Evolutionary conservation across 92 coral and sea anemone genomes (phyloP).

Genomic region (Heliopora coerulea): DNA sequence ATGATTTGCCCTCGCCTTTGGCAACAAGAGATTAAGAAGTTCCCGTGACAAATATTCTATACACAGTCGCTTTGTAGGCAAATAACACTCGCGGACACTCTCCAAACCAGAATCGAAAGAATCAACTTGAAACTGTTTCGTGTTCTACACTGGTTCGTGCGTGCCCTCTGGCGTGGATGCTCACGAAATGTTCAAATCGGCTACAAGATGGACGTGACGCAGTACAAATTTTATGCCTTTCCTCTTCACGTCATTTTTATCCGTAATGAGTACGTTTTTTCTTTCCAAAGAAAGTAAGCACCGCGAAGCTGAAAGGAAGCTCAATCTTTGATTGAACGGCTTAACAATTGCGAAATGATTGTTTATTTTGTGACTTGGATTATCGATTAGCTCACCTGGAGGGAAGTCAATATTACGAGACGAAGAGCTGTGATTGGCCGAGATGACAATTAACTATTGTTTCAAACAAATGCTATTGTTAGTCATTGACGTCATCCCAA

Average conservation of each 20-base stretch:
- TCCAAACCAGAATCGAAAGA: no score
- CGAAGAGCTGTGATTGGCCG: slow-evolving; percentile 19
- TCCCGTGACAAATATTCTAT: neutral
- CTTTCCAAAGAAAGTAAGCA: no score
- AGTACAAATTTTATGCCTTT: no score
- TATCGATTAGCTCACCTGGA: slow-evolving; percentile 28
- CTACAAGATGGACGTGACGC: no score
- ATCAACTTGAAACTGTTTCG: neutral
- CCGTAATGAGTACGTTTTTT: no score
- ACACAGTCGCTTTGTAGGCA: neutral
- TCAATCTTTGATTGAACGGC: neutral
- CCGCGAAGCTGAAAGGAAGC: no score
- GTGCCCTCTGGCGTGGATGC: no score
- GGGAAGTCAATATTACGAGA: neutral
- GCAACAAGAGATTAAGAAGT: neutral
- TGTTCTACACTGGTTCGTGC: neutral
- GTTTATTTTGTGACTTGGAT: slow-evolving; percentile 23
- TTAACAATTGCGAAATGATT: slow-evolving; percentile 19
- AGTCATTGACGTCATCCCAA: slow-evolving; percentile 17
- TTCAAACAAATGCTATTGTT: slow-evolving; percentile 33
- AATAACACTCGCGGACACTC: no score
- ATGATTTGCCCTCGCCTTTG: neutral
- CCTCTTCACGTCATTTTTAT: no score
- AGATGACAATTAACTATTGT: slow-evolving; percentile 24
- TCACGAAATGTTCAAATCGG: no score